Base-by-base conservation (phyloP, 1,140 invertebrate genomes). In the Zaprionus camerounensis region DNA sequence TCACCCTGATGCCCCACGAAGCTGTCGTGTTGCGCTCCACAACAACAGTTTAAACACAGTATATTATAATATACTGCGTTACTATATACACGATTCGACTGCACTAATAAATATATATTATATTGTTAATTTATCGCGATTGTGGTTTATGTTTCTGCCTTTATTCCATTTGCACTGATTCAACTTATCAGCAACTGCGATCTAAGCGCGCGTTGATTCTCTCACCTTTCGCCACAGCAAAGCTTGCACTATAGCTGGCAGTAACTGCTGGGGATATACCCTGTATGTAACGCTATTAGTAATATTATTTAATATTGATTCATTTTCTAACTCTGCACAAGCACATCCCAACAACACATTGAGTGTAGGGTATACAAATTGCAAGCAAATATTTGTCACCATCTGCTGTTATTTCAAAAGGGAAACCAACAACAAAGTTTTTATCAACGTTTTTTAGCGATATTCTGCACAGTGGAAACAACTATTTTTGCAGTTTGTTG, bases 1-100 rank as follows among this genome's bases (percentile, higher is more conserved):
- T 91, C n/a, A 91, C 88, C 12, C 63, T 91, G 12, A 91, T 91
- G 87, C 87, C 87, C n/a, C 68, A 91, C 53, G 87, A 91, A 58
- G 49, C 83, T 41, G 57, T 91, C 59, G 87, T 91, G n/a, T 53
- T 91, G 11, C 88, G 88, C n/a, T 91, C 87, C 24, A 78, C 74
- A 7, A 78, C 11, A 2, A 91, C 63, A 7, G 34, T 59, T 34
- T 90, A 74, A 71, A 13, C 44, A 31, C 6, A 28, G 2, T 9
- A 26, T 12, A 11, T 1, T 22, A 13, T 13, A 49, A 20, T 17
- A 49, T 49, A 49, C 20, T 49, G 20, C 22, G 5, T 22, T 13
- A 49, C 46, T 49, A 12, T 49, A 49, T 24, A 51, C 44, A 49
- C 17, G 5, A 51, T 12, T 51, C 22, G 20, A 51, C 44, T 49